Evolutionary conservation across 2,888 invertebrate species (phyloP), one percentile per base, ranked within the genome.

Genomic region (Venusia cambrica): DNA sequence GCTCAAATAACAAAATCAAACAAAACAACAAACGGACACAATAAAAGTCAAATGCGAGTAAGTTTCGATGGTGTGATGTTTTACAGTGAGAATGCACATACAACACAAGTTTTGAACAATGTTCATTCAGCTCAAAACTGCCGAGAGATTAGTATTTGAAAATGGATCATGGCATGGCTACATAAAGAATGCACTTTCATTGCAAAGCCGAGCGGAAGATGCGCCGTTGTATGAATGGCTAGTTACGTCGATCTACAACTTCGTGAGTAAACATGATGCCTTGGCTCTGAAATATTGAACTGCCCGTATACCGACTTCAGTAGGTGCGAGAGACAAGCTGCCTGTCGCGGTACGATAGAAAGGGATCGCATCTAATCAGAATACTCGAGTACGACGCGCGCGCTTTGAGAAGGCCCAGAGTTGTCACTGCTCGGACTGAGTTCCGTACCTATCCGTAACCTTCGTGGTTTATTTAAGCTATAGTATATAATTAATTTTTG

Each of bases 61-160:
- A 80, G 73, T 78, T 83, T 83, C 85, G 84, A 84, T 84, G 85
- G 85, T 85, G 84, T 85, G 85, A 84, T 73, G 63, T 73, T 65
- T 69, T 70, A 72, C 62, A 62, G 66, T 72, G 65, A 51, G 54
- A 44, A 69, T 71, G 70, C 52, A 54, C 57, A 58, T 29, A 30
- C 24, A 36, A 43, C 31, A 44, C 48, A 30, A 45, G 36, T 46
- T 44, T 38, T 27, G 48, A 57, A 38, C 29, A 38, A 31, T 45
- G 28, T 45, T 32, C 21, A 18, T 33, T 36, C 32, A 37, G 38
- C 34, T 32, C 36, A 28, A 30, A 19, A 33, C 20, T n/a, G n/a
- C n/a, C n/a, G n/a, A 22, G 27, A 40, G 37, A 54, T 51, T 54
- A 54, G 50, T 54, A 45, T 37, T 42, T 27, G 36, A 44, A 44